Base-by-base conservation (phyloP, 2,888 invertebrate genomes). In the Microdon myrmicae region DNA sequence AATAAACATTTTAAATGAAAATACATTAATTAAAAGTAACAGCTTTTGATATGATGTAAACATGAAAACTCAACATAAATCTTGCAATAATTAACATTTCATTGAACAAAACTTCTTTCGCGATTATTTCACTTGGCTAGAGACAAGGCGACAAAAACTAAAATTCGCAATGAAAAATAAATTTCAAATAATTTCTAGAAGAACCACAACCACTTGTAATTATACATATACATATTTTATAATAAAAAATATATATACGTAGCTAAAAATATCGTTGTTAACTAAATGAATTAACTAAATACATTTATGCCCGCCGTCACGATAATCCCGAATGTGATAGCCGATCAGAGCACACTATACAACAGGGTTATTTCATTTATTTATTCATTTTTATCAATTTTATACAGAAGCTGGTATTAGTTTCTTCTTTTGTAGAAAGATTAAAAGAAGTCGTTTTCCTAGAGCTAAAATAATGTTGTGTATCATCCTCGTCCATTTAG, bases 181-280 rank as follows among this genome's bases (percentile, higher is more conserved):
- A 34, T 38, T 47, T 56, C 9, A 29, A 47, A 54, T 55, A 70
- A 67, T 66, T 68, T 60, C 70, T 73, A 73, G 72, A 72, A 78
- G 76, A 76, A 77, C 78, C 79, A 77, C 78, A 82, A 81, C 81
- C 81, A 81, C 72, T 77, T 77, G 71, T 74, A 71, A 67, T 68
- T 69, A 64, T 66, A 34, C 43, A 10, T 39, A 49, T 38, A 16
- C 35, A 44, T 19, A n/a, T n/a, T n/a, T n/a, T n/a, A n/a, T n/a
- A n/a, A n/a, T n/a, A n/a, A n/a, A n/a, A n/a, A n/a, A n/a, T n/a
- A 67, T 70, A 55, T 51, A 61, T 41, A 48, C 31, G 13, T 41
- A n/a, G n/a, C 29, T 43, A 51, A n/a, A n/a, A n/a, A n/a, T 22
- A 55, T 49, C 43, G 32, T 49, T 32, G 14, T 34, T n/a, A n/a